Percentiles rank a stretch among this genome's conserved stretches.
Conservation (phyloP, 2,888 invertebrate genomes). For the Drosophila austrosaltans region DNA sequence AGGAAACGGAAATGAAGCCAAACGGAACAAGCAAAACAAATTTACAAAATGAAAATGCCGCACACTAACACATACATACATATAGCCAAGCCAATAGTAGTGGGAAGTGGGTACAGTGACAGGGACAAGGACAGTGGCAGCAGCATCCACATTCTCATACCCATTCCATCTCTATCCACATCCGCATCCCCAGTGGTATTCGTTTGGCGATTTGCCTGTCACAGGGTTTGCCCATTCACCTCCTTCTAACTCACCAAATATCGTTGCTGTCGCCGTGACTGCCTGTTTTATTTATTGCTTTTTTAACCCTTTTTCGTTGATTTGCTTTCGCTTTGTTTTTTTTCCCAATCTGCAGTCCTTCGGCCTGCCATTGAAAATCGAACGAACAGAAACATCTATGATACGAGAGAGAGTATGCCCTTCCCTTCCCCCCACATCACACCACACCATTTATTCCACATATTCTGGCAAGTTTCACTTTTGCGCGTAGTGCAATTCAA, state of each 20-base stretch:
- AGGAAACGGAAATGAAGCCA: slow-evolving; percentile 76
- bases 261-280: slow-evolving; percentile 79
- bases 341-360: background rate
- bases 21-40: slow-evolving; percentile 79
- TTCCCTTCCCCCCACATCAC: slow-evolving; percentile 14
- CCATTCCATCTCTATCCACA: background rate
- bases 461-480: slow-evolving; percentile 60
- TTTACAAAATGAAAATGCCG: slow-evolving; percentile 78
- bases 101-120: background rate
- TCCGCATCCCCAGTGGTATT: slow-evolving; percentile 66
- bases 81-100: slow-evolving; percentile 1
- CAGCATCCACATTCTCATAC: slow-evolving; percentile 26
- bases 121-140: slow-evolving; percentile 41
- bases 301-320: slow-evolving; percentile 81
- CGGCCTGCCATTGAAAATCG: slow-evolving; percentile 46
- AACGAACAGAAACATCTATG: slow-evolving; percentile 43
- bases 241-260: slow-evolving; percentile 69
- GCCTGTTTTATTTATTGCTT: slow-evolving; percentile 83
- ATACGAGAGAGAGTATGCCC: background rate
- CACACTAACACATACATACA: slow-evolving; percentile 38
- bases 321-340: slow-evolving; percentile 47
- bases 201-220: slow-evolving; percentile 79
- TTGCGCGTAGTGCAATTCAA: slow-evolving; percentile 52
- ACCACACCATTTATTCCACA: slow-evolving; percentile 11
- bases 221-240: slow-evolving; percentile 54